Percentiles rank a stretch among this genome's conserved stretches.
Conservation (phyloP, 1,140 invertebrate genomes). For the Agrilus planipennis region DNA sequence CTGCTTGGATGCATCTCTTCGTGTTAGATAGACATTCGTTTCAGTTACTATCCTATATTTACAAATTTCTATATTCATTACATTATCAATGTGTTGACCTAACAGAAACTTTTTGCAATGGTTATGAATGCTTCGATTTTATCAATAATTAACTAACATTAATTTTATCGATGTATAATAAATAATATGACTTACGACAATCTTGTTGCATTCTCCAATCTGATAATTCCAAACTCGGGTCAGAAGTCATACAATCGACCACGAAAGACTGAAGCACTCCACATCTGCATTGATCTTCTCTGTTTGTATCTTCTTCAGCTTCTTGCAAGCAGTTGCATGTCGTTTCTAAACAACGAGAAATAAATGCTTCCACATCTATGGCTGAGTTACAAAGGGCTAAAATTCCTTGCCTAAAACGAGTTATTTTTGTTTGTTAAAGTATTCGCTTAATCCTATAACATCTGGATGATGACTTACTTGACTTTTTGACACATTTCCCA, state of each 20-base stretch:
- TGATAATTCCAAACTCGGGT: constrained; percentile 47
- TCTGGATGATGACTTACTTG: constrained; percentile 36
- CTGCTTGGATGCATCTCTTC: too few species aligned
- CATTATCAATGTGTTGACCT: too few species aligned
- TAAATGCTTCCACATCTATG: constrained; percentile 51
- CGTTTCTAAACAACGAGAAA: constrained; percentile 58
- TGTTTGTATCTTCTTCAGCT: constrained; percentile 30
- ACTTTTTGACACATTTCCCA: constrained; percentile 48
- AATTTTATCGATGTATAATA: too few species aligned
- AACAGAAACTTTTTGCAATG: too few species aligned
- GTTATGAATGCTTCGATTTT: too few species aligned
- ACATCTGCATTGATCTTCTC: constrained; percentile 51
- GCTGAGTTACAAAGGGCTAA: constrained; percentile 47
- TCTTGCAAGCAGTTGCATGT: constrained; percentile 53
- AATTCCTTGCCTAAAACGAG: constrained; percentile 39
- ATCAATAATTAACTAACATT: too few species aligned
- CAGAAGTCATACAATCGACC: constrained; percentile 53
- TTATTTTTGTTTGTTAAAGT: background rate
- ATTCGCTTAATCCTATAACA: too few species aligned
- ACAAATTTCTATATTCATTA: too few species aligned
- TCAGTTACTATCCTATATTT: too few species aligned
- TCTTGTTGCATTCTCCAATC: constrained; percentile 57
- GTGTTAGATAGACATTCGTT: too few species aligned
- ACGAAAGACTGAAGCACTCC: constrained; percentile 53
- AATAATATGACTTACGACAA: constrained; percentile 45